Percentiles rank a stretch among this genome's conserved stretches.
Evolutionary conservation across 2,113 vertebrate genomes (phyloP).

Genomic region (Crotophaga sulcirostris): DNA sequence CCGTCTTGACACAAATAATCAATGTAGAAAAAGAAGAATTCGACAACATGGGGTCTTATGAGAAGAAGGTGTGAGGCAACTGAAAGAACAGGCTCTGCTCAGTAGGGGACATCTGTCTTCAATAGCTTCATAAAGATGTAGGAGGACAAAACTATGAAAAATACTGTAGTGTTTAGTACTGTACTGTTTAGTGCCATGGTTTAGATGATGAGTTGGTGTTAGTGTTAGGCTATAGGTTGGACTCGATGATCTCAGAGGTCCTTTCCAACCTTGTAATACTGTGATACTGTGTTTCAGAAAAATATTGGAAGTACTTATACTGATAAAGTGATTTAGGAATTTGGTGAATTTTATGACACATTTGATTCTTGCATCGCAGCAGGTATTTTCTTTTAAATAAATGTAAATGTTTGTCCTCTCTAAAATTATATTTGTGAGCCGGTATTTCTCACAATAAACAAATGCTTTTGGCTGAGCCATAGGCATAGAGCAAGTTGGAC

Average conservation of each 20-base stretch:
- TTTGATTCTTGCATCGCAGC: neutral
- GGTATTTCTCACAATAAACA: too few species aligned
- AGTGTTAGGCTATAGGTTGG: too few species aligned
- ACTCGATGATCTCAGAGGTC: too few species aligned
- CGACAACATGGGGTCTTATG: neutral
- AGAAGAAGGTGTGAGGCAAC: neutral
- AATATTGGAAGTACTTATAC: neutral
- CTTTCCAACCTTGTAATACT: too few species aligned
- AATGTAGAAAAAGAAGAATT: neutral
- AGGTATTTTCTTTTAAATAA: neutral
- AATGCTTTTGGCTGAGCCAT: neutral
- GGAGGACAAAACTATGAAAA: neutral
- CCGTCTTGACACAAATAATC: neutral
- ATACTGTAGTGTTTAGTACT: neutral
- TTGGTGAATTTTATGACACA: neutral
- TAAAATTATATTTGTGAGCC: too few species aligned
- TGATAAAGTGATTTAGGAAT: neutral
- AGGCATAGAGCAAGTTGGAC: neutral
- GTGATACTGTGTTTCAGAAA: too few species aligned
- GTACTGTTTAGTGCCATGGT: too few species aligned
- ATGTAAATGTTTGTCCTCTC: too few species aligned
- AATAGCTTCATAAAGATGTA: neutral
- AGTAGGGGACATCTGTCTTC: neutral
- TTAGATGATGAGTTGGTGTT: too few species aligned
- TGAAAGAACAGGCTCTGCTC: neutral